Evolutionary conservation across 53 echinoderm and acorn worm genomes (phyloP).

Genomic region (Holothuria leucospilota): DNA sequence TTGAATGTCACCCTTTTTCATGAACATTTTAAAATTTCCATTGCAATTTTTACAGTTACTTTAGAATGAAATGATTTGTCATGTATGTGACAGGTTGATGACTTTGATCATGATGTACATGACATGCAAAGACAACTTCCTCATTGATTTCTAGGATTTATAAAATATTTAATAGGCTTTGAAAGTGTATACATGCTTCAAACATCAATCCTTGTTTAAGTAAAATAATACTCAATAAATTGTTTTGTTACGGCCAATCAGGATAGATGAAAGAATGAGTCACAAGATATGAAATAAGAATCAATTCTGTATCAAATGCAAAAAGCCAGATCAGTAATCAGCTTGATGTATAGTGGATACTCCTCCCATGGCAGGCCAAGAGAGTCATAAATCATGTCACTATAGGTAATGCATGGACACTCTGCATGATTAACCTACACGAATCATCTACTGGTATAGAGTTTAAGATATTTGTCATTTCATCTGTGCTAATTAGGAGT

Average conservation of each 20-base stretch:
- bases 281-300: constrained; percentile 31
- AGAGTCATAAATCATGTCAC: constrained; percentile 14
- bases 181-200: constrained; percentile 14
- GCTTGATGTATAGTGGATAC: constrained; percentile 3
- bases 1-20: not conserved
- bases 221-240: constrained; percentile 9
- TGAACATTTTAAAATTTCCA: not conserved
- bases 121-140: not conserved
- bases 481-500: constrained; percentile 17
- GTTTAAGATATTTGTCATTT: constrained; percentile 19
- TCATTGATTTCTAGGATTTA: not conserved
- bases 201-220: constrained; percentile 34
- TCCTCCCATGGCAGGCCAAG: not conserved
- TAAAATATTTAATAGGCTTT: not conserved
- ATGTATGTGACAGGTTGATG: constrained; percentile 17
- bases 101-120: constrained; percentile 26
- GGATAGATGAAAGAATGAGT: constrained; percentile 33
- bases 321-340: too few species aligned
- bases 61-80: constrained; percentile 17
- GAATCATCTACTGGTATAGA: not conserved
- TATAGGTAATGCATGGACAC: constrained; percentile 9
- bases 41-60: not conserved
- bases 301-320: constrained; percentile 27
- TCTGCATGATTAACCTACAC: constrained; percentile 24
- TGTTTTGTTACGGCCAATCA: constrained; percentile 35